Evolutionary conservation across 1,140 invertebrate species (phyloP), one percentile per base, ranked within the genome.

Genomic region (Ganaspis sp.): DNA sequence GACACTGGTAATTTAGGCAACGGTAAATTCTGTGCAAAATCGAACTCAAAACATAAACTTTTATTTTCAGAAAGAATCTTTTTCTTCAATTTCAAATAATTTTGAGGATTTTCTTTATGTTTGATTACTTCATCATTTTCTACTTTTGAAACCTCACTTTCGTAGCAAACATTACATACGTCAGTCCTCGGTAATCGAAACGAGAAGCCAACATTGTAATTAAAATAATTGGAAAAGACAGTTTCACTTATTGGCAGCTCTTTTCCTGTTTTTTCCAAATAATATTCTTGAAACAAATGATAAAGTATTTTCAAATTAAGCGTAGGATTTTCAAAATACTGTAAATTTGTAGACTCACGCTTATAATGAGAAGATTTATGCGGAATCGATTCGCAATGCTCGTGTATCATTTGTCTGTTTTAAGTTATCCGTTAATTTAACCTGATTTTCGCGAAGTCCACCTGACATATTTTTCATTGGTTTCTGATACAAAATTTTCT

Each of bases 281-380:
- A 77, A 45, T 74, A 71, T 11, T 77, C 15, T 11, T 19, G 0
- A 49, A 74, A 77, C 6, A 42, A 38, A n/a, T 2, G 0, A 17
- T 69, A 75, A 2, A 75, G 15, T n/a, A 2, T 45, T n/a, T n/a
- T 54, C 6, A 80, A 53, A 72, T 70, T 80, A 3, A 80, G 23
- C n/a, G 54, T 19, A 45, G 78, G 54, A 42, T 81, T 37, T 0
- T 49, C 11, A 38, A 81, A 81, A 45, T 77, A 81, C 26, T 72
- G 58, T 15, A 72, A 5, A 2, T 76, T 71, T 1, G 80, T 71
- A 34, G 72, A 72, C 19, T 38, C 72, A 19, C 74, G n/a, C 8
- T 17, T 12, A 23, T 81, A 81, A 69, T 81, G 70, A 1, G 77
- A 79, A n/a, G 49, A 11, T 38, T 15, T 17, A 45, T 79, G 75